phyloP scores from a whole-genome alignment of 2,888 invertebrate genomes.

The Temnothorax ravouxi region DNA sequence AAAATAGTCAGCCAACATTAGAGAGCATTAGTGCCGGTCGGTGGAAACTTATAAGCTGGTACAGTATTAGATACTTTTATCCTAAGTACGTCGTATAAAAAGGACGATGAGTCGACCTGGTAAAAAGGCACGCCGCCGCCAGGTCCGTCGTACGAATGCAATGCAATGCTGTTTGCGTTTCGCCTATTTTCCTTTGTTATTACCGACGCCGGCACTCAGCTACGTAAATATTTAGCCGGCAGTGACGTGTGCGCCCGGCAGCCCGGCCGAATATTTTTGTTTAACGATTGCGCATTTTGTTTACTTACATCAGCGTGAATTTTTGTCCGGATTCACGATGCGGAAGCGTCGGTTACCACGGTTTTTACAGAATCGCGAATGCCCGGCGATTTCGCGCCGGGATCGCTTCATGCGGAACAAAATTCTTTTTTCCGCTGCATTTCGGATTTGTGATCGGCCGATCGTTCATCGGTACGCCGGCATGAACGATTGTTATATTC shows the following conservation, averaged over 20 bases:
- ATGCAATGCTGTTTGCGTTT: constrained; percentile 49
- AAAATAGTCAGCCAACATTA: constrained; percentile 23
- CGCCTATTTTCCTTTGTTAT: constrained; percentile 77
- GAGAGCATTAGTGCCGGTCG: background rate
- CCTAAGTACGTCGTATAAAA: constrained; percentile 29
- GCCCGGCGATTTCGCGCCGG: constrained; percentile 23
- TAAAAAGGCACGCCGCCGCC: constrained; percentile 55
- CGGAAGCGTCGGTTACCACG: constrained; percentile 37
- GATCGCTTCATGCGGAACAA: constrained; percentile 15
- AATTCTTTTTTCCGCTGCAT: constrained; percentile 45
- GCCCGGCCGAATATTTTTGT: constrained; percentile 61
- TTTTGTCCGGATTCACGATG: constrained; percentile 42
- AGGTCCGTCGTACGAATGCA: constrained; percentile 64
- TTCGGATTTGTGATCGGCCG: constrained; percentile 25
- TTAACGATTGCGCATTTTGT: constrained; percentile 63
- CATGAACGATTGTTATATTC: constrained; percentile 28
- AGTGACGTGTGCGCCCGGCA: constrained; percentile 49
- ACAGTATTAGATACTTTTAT: constrained; percentile 18
- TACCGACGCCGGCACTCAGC: constrained; percentile 73
- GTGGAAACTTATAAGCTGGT: constrained; percentile 16
- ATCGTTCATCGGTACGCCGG: background rate
- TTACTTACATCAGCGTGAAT: constrained; percentile 66
- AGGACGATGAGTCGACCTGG: constrained; percentile 20
- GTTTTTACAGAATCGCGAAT: constrained; percentile 42
- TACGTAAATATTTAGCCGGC: constrained; percentile 72